Base-by-base conservation (phyloP, 2,888 invertebrate species). In the Nowickia ferox region DNA sequence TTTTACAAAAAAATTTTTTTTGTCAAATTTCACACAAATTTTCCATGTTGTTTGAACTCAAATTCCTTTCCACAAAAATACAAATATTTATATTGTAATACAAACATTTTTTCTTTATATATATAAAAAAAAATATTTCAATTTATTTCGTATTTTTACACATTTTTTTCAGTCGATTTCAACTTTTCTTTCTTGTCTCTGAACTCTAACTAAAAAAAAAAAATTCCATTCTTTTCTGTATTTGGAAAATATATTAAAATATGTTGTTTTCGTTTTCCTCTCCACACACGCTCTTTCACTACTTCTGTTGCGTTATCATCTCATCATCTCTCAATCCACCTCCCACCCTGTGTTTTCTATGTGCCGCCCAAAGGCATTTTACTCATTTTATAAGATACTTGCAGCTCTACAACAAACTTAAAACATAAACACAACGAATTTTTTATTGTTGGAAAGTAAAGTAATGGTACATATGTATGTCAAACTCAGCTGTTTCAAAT, bases 171-270 rank as follows among this genome's bases (percentile, higher is more conserved):
- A 83, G 72, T 76, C 83, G 76, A 83, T 84, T 79, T 86, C 76
- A 81, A 87, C 88, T 88, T 87, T 86, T 84, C 86, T 81, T 68
- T 81, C 81, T 86, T 85, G 81, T 86, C 80, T 88, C 84, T 86
- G 78, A 66, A 81, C 84, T 79, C 86, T 76, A 84, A 88, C 87
- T 88, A 87, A 77, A 48, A 68, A 51, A 74, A 57, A 83, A 84
- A 77, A 68, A 82, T 87, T 88, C 78, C 87, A 78, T 85, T 87
- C 84, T 88, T 88, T 87, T 88, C 86, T 88, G 87, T 88, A 87
- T 88, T 84, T 87, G 86, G 84, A 88, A 88, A 86, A 86, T 79
- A 42, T 86, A 83, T 86, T 86, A 86, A 86, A 86, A 83, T 86
- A 86, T 86, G 86, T 84, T 84, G 65, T 71, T 72, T 83, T 71